Evolutionary conservation across 2,888 invertebrate genomes (phyloP), one percentile per base, ranked within the genome.

Genomic region (Drosophila tripunctata): DNA sequence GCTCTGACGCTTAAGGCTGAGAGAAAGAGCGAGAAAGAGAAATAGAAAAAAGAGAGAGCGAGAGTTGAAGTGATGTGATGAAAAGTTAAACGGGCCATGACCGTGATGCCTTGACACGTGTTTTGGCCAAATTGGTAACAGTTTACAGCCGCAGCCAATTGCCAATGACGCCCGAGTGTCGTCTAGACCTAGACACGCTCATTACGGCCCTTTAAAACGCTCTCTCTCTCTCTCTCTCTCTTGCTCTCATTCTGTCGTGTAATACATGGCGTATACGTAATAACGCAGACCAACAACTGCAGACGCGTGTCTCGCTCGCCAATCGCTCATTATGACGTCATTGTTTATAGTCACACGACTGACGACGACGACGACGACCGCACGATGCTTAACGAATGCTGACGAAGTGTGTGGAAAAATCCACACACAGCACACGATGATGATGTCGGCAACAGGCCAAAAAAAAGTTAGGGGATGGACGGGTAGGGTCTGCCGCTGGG

Each of bases 221-320:
- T 2, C 15, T 8, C 4, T 21, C 19, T 0, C 3, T 7, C 2
- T 0, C 21, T 6, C 17, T 27, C 12, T 10, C 31, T 17, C 21
- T 6, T 2, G 2, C 21, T n/a, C 15, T 5, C 4, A 1, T 2
- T 3, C n/a, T 7, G 4, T 19, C 15, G 50, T 19, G 69, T 22
- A 48, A n/a, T 24, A 48, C 60, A 45, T 62, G 52, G 66, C 87
- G 85, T 87, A 84, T 83, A 83, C 87, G 87, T 86, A 77, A 68
- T 67, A 58, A 52, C 45, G 44, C 45, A 50, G 40, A 47, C 41
- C 35, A 57, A 47, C 60, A 58, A 61, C 36, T 70, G 75, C 72
- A 52, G 57, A 40, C 77, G 67, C 73, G 73, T 68, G 75, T 50
- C 48, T 75, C 72, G 63, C 67, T 66, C 48, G 52, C 48, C 69